A percentile compares a stretch with the other conserved stretches of the same genome.
Conservation (phyloP, 1,140 invertebrate genomes). For the Nebria ingens region DNA sequence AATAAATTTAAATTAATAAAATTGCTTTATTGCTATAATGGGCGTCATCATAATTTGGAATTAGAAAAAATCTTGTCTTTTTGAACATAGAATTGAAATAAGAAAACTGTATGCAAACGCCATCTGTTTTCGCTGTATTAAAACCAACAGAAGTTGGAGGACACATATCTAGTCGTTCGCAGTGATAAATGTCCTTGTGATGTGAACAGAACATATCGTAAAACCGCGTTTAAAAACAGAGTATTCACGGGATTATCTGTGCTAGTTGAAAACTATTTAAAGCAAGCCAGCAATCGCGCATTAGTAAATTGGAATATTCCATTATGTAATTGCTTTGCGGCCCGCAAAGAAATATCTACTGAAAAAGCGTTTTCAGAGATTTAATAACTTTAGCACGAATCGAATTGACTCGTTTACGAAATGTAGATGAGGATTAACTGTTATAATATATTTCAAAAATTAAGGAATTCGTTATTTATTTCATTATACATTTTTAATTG, state of each 20-base stretch:
- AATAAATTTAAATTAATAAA: background rate
- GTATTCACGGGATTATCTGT: background rate
- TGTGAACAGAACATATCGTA: background rate
- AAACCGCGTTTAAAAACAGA: background rate
- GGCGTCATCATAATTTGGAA: too few species aligned
- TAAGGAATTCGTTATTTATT: too few species aligned
- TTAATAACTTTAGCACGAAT: too few species aligned
- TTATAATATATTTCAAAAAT: too few species aligned
- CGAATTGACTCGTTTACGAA: too few species aligned
- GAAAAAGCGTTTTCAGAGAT: too few species aligned
- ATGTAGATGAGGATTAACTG: too few species aligned
- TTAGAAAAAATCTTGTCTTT: too few species aligned
- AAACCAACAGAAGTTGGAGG: background rate
- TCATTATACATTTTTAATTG: too few species aligned
- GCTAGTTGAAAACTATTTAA: background rate
- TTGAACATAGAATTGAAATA: too few species aligned
- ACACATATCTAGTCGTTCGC: background rate
- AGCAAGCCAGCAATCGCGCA: too few species aligned
- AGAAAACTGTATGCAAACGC: background rate
- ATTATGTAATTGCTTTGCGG: background rate
- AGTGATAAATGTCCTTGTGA: background rate
- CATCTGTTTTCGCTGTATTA: background rate
- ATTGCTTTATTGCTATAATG: background rate
- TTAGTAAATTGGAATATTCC: background rate
- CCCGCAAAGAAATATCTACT: too few species aligned